A percentile compares a stretch with the other conserved stretches of the same genome.
Evolutionary conservation across 2,113 vertebrate genomes (phyloP).

Genomic region (Progne subis): DNA sequence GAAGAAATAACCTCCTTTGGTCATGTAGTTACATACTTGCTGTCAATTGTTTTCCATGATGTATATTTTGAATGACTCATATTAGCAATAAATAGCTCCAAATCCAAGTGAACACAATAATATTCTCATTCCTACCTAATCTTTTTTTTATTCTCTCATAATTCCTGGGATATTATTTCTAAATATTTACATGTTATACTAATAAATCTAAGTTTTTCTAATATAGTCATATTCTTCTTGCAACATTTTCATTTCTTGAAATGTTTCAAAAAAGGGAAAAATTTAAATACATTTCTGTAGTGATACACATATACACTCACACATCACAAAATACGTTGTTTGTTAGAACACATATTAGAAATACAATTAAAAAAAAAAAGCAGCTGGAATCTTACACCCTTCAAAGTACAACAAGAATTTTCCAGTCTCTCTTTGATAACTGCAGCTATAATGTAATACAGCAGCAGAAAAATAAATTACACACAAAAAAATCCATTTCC

Average conservation of each 20-base stretch:
- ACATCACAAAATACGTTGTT: neutral
- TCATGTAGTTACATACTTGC: neutral
- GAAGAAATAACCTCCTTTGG: neutral
- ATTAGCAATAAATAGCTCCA: neutral
- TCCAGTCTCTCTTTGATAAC: conserved; percentile 24
- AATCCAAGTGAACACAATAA: neutral
- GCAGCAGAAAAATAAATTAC: conserved; percentile 56
- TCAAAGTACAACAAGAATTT: conserved; percentile 34
- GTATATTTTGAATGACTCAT: neutral
- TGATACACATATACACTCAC: neutral
- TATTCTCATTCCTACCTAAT: neutral
- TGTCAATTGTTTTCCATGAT: neutral
- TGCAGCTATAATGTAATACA: conserved; percentile 46
- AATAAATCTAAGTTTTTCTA: conserved; percentile 9
- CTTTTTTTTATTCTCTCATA: neutral
- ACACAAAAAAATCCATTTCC: conserved; percentile 63
- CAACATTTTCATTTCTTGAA: conserved; percentile 30
- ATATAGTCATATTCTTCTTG: neutral
- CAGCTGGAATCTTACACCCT: neutral
- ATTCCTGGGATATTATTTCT: neutral
- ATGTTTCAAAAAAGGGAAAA: neutral
- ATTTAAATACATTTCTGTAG: neutral
- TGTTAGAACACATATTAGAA: conserved; percentile 22
- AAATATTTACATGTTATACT: neutral
- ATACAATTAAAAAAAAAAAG: neutral